Percentiles rank a stretch among this genome's conserved stretches.
These are phyloP conservation scores for Patella caerulea DNA, from an alignment of 2,888 invertebrate genomes.

Conservation along the genomic window DNA sequence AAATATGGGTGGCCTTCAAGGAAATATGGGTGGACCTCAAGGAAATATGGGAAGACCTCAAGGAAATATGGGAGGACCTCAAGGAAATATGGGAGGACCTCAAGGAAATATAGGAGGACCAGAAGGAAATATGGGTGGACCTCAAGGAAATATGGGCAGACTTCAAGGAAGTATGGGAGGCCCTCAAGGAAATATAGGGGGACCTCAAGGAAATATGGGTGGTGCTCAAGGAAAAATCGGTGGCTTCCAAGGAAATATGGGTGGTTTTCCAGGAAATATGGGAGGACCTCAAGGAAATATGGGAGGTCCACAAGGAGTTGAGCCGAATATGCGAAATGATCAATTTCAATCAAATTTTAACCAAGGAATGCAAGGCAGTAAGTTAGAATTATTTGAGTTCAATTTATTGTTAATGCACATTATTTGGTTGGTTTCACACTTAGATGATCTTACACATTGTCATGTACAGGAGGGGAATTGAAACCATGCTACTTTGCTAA, in stretches of 20 bases:
- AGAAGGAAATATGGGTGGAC: slow-evolving; percentile 14
- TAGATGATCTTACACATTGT: no score
- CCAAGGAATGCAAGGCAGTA: no score
- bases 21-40: not conserved
- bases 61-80: slow-evolving; percentile 13
- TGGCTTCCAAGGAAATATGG: slow-evolving; percentile 1
- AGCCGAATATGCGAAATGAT: no score
- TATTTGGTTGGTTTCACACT: no score
- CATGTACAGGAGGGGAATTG: no score
- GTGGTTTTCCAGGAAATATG: slow-evolving; percentile 11
- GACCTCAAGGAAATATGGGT: not conserved
- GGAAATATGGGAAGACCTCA: not conserved
- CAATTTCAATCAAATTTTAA: no score
- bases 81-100: slow-evolving; percentile 22
- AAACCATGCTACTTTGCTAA: no score
- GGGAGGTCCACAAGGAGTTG: no score
- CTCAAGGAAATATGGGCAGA: slow-evolving; percentile 14
- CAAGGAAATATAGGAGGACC: not conserved
- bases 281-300: slow-evolving; percentile 18
- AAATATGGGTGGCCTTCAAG: not conserved
- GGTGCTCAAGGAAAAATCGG: not conserved
- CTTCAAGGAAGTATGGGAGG: not conserved
- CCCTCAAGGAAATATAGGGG: not conserved
- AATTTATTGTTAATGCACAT: no score
- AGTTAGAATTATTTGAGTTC: no score